Percentiles rank a stretch among this genome's conserved stretches.
These are phyloP conservation scores for Gastrophryne carolinensis DNA, from an alignment of 2,797 vertebrate genomes.

Conservation along the genomic window DNA sequence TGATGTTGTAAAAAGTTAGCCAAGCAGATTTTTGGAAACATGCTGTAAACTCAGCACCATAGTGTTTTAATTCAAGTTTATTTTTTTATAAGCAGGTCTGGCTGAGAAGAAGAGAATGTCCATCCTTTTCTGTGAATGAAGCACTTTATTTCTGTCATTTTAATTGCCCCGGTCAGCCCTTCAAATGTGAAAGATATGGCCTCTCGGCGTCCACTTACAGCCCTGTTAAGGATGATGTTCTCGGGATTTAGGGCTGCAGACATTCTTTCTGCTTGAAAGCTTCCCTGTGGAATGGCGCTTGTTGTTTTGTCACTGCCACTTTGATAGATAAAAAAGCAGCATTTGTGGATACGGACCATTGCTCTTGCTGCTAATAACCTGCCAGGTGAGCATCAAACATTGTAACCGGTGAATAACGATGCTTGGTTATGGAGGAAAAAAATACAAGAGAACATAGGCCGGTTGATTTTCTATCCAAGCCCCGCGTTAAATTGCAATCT, in stretches of 20 bases:
- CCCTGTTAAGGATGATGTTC: slow-evolving; percentile 41
- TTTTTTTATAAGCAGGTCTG: not conserved
- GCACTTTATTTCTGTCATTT: slow-evolving; percentile 15
- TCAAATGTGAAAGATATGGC: not conserved
- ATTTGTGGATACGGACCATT: slow-evolving; percentile 40
- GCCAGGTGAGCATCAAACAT: slow-evolving; percentile 39
- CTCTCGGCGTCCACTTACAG: not conserved
- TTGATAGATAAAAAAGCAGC: slow-evolving; percentile 49
- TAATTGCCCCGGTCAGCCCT: slow-evolving; percentile 17
- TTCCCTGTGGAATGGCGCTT: slow-evolving; percentile 28
- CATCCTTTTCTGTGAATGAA: not conserved
- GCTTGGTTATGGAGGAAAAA: slow-evolving; percentile 14
- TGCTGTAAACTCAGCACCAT: too few species aligned
- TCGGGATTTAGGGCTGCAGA: slow-evolving; percentile 16
- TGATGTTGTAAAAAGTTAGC: too few species aligned
- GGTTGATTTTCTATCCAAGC: not conserved
- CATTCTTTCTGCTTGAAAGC: slow-evolving; percentile 48
- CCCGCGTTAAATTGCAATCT: not conserved
- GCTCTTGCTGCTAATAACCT: slow-evolving; percentile 49
- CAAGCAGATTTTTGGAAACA: too few species aligned
- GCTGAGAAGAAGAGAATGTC: not conserved
- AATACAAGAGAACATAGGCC: slow-evolving; percentile 15
- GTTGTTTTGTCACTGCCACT: slow-evolving; percentile 47
- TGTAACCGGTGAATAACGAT: slow-evolving; percentile 30
- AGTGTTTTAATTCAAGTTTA: not conserved